These are phyloP conservation scores for Eilema depressum DNA, from an alignment of 2,888 invertebrate genomes.

Conservation along the genomic window DNA sequence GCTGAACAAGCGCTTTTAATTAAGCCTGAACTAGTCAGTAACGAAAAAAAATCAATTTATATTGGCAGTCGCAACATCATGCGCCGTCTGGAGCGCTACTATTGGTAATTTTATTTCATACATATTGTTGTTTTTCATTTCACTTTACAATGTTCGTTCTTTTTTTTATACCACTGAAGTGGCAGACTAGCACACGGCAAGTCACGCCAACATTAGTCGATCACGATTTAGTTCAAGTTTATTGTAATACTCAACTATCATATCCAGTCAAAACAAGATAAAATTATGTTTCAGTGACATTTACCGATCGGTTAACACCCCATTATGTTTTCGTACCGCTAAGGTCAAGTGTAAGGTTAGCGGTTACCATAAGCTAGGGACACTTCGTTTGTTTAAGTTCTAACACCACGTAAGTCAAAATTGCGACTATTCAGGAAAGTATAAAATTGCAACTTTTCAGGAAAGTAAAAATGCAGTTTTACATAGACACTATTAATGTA, in stretches of 20 bases:
- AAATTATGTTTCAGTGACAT: background rate
- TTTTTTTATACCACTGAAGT: too few relatives aligned
- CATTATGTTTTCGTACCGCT: background rate
- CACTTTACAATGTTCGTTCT: slow-evolving; percentile 54
- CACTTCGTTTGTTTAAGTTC: background rate
- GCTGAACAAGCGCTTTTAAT: slow-evolving; percentile 46
- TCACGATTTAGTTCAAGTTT: slow-evolving; percentile 48
- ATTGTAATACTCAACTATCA: background rate
- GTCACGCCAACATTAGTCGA: slow-evolving; percentile 54
- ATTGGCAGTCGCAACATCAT: slow-evolving; percentile 54
- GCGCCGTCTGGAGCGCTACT: slow-evolving; percentile 41
- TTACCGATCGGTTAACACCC: background rate
- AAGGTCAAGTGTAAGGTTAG: background rate
- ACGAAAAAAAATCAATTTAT: slow-evolving; percentile 59
- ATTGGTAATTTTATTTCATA: slow-evolving; percentile 48
- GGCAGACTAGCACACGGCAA: too few relatives aligned
- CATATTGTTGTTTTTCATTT: slow-evolving; percentile 30
- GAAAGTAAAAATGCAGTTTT: too few relatives aligned
- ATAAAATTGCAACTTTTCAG: too few relatives aligned
- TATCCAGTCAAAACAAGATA: background rate
- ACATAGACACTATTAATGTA: too few relatives aligned
- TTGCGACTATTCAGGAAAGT: too few relatives aligned
- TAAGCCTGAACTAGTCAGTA: slow-evolving; percentile 55
- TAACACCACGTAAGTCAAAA: too few relatives aligned
- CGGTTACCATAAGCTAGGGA: background rate